Evolutionary conservation across 2,888 invertebrate species (phyloP), one percentile per base, ranked within the genome.

Genomic region (Drosophila quinaria): DNA sequence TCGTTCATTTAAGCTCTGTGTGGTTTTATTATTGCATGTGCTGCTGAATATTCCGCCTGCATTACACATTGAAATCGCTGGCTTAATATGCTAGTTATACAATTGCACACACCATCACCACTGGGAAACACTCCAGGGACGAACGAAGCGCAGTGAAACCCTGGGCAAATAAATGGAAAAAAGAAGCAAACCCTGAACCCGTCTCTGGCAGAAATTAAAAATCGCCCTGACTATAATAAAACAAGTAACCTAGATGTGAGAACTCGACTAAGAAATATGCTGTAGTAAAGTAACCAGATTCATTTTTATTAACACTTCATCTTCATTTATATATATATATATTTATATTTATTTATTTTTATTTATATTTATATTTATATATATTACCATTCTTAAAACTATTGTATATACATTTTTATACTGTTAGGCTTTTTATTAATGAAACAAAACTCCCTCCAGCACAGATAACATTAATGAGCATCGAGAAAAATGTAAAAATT

Each of bases 71-170:
- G 74, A 64, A 70, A 78, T 84, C 74, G 88, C 47, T 44, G 88
- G 85, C 82, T 84, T 85, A 81, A 87, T 84, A 78, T 69, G 81
- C 74, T 87, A 84, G 84, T 84, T 81, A 80, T 73, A 75, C 79
- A 75, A 76, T 55, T 64, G 59, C 54, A 33, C 55, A 63, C 31
- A 46, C 70, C 44, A 52, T 13, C 47, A 25, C 35, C 59, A 46
- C 6, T 17, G 39, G 15, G 6, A 6, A 25, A 39, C 39, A 39
- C 55, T 52, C 50, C 46, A 63, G 70, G 70, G 80, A 69, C 59
- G 67, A 71, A 35, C 29, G 54, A 19, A 33, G 42, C 35, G 33
- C 29, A 69, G 37, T 54, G 59, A 63, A 63, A 58, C 54, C 51
- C 74, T 74, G 47, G 42, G 46, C 49, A 80, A 58, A 75, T 69